phyloP scores from a whole-genome alignment of 2,888 invertebrate species.

The Caenorhabditis sp. region DNA sequence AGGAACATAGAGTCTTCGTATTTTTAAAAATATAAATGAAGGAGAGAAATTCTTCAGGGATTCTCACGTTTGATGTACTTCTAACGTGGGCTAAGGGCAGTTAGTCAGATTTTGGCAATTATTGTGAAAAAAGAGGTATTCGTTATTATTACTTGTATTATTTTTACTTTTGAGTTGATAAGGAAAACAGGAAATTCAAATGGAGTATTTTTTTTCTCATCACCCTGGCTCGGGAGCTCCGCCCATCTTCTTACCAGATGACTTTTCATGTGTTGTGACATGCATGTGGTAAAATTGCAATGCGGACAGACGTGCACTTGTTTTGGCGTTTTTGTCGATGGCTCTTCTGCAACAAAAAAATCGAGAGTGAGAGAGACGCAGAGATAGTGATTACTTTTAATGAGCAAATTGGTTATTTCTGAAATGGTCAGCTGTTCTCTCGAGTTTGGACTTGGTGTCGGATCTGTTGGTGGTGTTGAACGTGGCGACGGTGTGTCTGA shows the following conservation, averaged over 20 bases:
- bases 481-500: slow-evolving; percentile 45
- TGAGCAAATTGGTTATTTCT: slow-evolving; percentile 26
- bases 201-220: slow-evolving; percentile 4
- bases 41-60: not conserved
- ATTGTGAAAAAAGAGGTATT: too few relatives aligned
- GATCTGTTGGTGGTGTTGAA: slow-evolving; percentile 36
- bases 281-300: slow-evolving; percentile 69
- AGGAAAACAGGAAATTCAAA: not conserved
- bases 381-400: slow-evolving; percentile 14
- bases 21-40: not conserved
- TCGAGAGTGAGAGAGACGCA: not conserved
- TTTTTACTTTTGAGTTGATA: not conserved
- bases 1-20: not conserved
- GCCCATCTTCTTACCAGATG: slow-evolving; percentile 59
- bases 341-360: slow-evolving; percentile 23
- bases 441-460: slow-evolving; percentile 37
- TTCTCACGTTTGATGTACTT: not conserved
- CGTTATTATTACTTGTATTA: too few relatives aligned
- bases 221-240: slow-evolving; percentile 4
- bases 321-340: slow-evolving; percentile 30
- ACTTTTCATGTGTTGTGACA: slow-evolving; percentile 71
- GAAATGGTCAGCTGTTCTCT: slow-evolving; percentile 22
- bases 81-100: too few relatives aligned
- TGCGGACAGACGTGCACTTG: slow-evolving; percentile 67
- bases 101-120: not conserved